Evolutionary conservation across 1,140 invertebrate genomes (phyloP).

Genomic region (Danaus plexippus): DNA sequence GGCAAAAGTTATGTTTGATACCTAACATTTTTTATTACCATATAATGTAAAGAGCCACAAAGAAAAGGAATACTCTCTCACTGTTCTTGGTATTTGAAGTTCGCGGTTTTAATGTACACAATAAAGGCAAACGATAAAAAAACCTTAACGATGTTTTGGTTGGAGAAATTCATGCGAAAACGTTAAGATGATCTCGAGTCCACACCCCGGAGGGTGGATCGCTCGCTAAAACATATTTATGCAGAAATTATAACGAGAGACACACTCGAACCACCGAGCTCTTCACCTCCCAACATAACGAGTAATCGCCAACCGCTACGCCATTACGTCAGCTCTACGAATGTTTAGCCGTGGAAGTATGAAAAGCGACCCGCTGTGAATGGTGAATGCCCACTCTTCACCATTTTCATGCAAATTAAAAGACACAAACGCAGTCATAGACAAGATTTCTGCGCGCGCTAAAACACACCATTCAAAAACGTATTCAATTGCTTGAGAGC

Average conservation of each 20-base stretch:
- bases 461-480: constrained; percentile 62
- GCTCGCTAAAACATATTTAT: constrained; percentile 60
- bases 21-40: no score
- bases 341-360: constrained; percentile 40
- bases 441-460: constrained; percentile 55
- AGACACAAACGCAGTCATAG: constrained; percentile 61
- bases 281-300: constrained; percentile 35
- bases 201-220: constrained; percentile 20
- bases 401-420: constrained; percentile 71
- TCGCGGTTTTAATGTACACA: constrained; percentile 5
- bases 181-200: constrained; percentile 41
- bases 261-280: constrained; percentile 33
- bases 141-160: constrained; percentile 42
- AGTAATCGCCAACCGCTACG: constrained; percentile 44
- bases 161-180: constrained; percentile 46
- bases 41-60: no score
- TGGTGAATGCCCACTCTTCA: constrained; percentile 54
- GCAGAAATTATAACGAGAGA: constrained; percentile 61
- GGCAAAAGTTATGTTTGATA: no score
- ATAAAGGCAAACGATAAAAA: constrained; percentile 20
- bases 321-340: constrained; percentile 32
- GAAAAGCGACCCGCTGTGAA: constrained; percentile 45
- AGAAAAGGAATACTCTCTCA: no score
- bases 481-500: constrained; percentile 63
- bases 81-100: no score